phyloP scores from a whole-genome alignment of 2,888 invertebrate species.

The Hypomecis punctinalis region DNA sequence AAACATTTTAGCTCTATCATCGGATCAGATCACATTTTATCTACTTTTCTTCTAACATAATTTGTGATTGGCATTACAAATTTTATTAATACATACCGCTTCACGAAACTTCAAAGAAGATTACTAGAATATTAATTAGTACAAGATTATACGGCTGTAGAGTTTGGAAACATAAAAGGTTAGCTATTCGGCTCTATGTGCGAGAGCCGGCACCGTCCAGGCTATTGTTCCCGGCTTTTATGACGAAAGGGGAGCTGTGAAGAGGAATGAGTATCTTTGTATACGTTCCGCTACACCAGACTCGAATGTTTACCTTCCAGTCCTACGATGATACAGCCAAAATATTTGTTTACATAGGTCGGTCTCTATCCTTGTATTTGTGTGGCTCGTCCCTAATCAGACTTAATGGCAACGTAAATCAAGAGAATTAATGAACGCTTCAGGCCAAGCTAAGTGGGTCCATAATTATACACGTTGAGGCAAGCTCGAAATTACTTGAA shows the following conservation, averaged over 20 bases:
- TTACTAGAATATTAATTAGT: background rate
- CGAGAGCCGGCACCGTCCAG: constrained; percentile 22
- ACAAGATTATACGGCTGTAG: constrained; percentile 12
- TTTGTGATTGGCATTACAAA: too few species aligned
- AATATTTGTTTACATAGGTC: constrained; percentile 15
- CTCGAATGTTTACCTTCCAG: constrained; percentile 2
- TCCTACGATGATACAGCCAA: constrained; percentile 8
- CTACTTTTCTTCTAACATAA: too few species aligned
- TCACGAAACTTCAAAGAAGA: background rate
- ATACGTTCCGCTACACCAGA: constrained; percentile 1
- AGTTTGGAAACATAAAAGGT: constrained; percentile 34
- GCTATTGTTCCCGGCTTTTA: constrained; percentile 39
- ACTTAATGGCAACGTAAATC: constrained; percentile 32
- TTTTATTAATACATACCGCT: background rate
- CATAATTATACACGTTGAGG: constrained; percentile 26
- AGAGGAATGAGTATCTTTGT: constrained; percentile 11
- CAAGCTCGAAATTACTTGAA: constrained; percentile 21
- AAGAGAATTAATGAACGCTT: constrained; percentile 32
- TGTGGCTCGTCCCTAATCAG: constrained; percentile 26
- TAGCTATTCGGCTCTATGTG: constrained; percentile 29
- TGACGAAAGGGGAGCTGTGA: constrained; percentile 25
- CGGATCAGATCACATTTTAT: too few species aligned
- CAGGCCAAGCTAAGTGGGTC: constrained; percentile 23
- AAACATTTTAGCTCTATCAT: too few species aligned
- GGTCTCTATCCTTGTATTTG: constrained; percentile 15